These are phyloP conservation scores for Ormyrus pomaceus DNA, from an alignment of 2,888 invertebrate species.

Conservation along the genomic window DNA sequence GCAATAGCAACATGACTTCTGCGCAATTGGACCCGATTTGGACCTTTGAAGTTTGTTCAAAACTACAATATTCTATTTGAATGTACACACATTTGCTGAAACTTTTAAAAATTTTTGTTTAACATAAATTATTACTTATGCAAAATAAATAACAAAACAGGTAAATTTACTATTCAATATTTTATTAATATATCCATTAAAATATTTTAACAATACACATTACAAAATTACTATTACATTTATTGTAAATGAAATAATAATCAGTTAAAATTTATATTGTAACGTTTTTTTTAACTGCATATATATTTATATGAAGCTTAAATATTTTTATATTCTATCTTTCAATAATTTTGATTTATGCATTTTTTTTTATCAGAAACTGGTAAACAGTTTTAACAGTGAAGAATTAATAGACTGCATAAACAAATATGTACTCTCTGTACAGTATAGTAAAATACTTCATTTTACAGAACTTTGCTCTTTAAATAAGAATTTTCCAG, in stretches of 20 bases:
- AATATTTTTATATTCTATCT: constrained; percentile 2
- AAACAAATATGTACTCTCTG: constrained; percentile 16
- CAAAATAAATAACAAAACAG: too few relatives aligned
- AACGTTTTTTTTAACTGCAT: constrained; percentile 43
- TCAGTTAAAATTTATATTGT: constrained; percentile 39
- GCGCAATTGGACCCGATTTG: too few relatives aligned
- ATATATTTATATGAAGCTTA: constrained; percentile 25
- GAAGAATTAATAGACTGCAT: constrained; percentile 26
- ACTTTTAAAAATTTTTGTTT: neutral
- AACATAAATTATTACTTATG: constrained; percentile 9
- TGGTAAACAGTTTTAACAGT: constrained; percentile 30
- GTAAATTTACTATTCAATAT: constrained; percentile 22
- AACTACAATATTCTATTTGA: neutral
- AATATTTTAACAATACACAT: constrained; percentile 41
- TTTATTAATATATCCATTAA: constrained; percentile 42
- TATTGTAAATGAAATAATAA: constrained; percentile 32
- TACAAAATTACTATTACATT: constrained; percentile 50
- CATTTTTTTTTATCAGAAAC: constrained; percentile 17
- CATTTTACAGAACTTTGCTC: constrained; percentile 18
- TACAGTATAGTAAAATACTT: constrained; percentile 39
- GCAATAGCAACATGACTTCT: constrained; percentile 17
- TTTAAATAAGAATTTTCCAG: neutral
- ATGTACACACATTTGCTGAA: neutral
- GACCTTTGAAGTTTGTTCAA: neutral
- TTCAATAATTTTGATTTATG: constrained; percentile 30